These are phyloP conservation scores for Scelioninae gen. 2 DNA, from an alignment of 2,888 invertebrate genomes.

Conservation along the genomic window DNA sequence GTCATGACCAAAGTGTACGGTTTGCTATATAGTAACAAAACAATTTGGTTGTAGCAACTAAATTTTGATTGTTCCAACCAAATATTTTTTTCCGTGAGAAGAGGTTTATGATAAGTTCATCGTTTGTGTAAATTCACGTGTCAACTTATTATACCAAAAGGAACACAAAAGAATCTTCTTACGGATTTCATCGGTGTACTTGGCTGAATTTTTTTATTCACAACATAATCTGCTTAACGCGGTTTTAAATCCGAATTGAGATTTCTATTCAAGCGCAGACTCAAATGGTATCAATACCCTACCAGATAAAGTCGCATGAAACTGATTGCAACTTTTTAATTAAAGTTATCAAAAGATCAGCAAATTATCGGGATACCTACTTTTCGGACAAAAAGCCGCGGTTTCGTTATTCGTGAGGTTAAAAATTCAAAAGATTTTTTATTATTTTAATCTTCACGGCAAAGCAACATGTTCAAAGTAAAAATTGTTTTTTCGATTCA, in stretches of 20 bases:
- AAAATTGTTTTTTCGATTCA: too few relatives aligned
- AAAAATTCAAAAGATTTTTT: too few relatives aligned
- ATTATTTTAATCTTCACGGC: too few relatives aligned
- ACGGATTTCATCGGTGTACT: not conserved
- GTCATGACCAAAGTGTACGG: too few relatives aligned
- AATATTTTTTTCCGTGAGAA: too few relatives aligned
- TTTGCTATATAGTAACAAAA: too few relatives aligned
- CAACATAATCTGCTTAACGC: constrained; percentile 15
- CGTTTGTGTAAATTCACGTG: too few relatives aligned
- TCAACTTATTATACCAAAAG: not conserved
- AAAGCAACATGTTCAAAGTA: too few relatives aligned
- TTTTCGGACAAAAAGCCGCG: not conserved
- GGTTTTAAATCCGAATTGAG: constrained; percentile 2
- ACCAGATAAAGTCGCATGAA: constrained; percentile 8
- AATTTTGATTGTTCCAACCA: too few relatives aligned
- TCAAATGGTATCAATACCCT: constrained; percentile 3
- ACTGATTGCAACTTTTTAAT: constrained; percentile 22
- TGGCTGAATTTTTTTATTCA: not conserved
- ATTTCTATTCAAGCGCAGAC: not conserved
- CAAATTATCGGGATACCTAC: not conserved
- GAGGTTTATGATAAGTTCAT: too few relatives aligned
- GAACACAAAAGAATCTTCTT: not conserved
- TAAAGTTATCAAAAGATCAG: constrained; percentile 13
- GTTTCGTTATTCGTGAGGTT: not conserved
- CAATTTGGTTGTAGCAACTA: too few relatives aligned